Base-by-base conservation (phyloP, 1,140 invertebrate species). In the Lepidurus couesii region DNA sequence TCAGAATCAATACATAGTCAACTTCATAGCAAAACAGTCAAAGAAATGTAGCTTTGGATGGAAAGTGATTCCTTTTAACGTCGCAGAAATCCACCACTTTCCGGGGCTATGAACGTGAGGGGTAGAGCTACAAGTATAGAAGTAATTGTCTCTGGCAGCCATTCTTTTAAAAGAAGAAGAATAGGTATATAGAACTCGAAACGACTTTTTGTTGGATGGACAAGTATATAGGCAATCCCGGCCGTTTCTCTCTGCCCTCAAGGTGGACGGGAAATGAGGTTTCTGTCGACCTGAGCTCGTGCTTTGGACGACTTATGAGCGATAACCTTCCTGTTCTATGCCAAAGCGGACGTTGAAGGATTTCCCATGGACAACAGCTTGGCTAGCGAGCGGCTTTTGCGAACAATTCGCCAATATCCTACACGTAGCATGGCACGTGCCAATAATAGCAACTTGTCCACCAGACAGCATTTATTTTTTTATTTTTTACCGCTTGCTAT, bases 251-350 rank as follows among this genome's bases (percentile, higher is more conserved):
- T 21, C n/a, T 65, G 53, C 53, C 53, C 53, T 65, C 53, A 65
- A 65, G 53, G 53, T 65, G 53, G 53, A 65, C 53, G 53, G 53
- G 53, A 65, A 65, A 65, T 65, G 53, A 65, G 53, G 53, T 65
- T 65, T 13, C 53, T 65, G 53, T 65, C 53, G 53, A 65, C 53
- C 53, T 65, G 53, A 65, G 53, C 21, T 65, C 53, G 53, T 65
- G 53, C 53, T 65, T 21, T 5, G 53, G 13, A n/a, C 53, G 53
- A 65, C 53, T 65, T 65, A 65, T 65, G 53, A 65, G 53, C 53
- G 53, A 21, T 65, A 65, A 65, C 53, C 53, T 3, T 65, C 53
- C 53, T 21, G 16, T 13, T 65, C 13, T 21, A 21, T 65, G 21
- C 53, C 6, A 65, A 65, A 21, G 16, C 16, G 16, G n/a, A 21